phyloP scores from a whole-genome alignment of 1,140 invertebrate species.

The Aleiodes sp. region DNA sequence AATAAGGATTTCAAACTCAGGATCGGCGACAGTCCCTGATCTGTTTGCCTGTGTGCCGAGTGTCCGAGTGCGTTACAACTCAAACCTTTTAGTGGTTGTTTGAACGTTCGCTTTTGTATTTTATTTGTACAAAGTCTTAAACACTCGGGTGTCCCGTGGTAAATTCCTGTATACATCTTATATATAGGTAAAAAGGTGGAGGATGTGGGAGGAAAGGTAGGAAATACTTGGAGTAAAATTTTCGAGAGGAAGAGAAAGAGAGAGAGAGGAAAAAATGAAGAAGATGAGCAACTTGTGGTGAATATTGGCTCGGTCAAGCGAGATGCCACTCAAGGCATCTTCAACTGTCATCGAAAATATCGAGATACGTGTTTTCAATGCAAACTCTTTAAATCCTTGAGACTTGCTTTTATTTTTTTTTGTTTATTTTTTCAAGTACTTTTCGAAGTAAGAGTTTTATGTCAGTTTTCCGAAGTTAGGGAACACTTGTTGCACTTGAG shows the following conservation, averaged over 20 bases:
- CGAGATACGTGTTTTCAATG: constrained; percentile 14
- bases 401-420: background rate
- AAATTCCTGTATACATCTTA: background rate
- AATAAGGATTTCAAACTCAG: background rate
- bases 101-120: constrained; percentile 57
- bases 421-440: constrained; percentile 9
- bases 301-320: background rate
- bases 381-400: constrained; percentile 16
- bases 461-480: too few species aligned
- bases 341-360: constrained; percentile 18
- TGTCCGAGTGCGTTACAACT: constrained; percentile 62
- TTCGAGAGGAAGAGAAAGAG: too few species aligned
- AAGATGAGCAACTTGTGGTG: background rate
- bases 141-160: constrained; percentile 41
- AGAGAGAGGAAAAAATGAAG: background rate
- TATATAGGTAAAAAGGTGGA: too few species aligned
- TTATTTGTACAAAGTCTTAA: constrained; percentile 64
- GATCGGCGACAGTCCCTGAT: constrained; percentile 33
- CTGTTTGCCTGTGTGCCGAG: constrained; percentile 58
- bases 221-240: too few species aligned
- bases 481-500: too few species aligned
- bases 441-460: too few species aligned
- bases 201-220: too few species aligned
- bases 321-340: constrained; percentile 20
- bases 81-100: constrained; percentile 65